phyloP scores from a whole-genome alignment of 2,797 vertebrate species.

The Poecilia gillii region DNA sequence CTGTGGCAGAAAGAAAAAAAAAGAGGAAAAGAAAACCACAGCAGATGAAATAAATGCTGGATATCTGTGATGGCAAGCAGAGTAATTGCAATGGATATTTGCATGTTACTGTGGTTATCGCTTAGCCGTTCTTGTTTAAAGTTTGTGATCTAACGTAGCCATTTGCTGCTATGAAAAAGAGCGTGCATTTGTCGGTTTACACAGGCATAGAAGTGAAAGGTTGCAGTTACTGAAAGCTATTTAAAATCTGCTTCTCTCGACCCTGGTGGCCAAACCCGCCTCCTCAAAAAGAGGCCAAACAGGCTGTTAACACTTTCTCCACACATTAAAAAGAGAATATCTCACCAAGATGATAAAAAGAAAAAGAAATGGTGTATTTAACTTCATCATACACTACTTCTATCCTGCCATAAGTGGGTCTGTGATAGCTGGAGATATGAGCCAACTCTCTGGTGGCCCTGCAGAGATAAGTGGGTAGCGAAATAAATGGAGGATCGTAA shows the following conservation, averaged over 20 bases:
- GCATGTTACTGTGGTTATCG: constrained; percentile 39
- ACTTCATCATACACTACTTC: background rate
- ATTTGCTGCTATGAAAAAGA: background rate
- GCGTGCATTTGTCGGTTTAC: constrained; percentile 11
- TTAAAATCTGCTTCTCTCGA: background rate
- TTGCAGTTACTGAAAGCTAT: background rate
- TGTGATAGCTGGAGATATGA: background rate
- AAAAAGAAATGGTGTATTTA: background rate
- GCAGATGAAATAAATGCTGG: constrained; percentile 55
- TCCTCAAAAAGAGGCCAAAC: background rate
- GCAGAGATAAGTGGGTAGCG: background rate
- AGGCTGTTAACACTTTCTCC: background rate
- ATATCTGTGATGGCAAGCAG: constrained; percentile 52
- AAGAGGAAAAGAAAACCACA: constrained; percentile 24
- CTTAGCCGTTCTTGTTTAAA: constrained; percentile 50
- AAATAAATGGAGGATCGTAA: background rate
- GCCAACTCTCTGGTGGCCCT: background rate
- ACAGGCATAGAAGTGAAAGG: background rate
- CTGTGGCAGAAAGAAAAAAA: constrained; percentile 22
- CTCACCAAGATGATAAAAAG: background rate
- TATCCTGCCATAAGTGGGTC: background rate
- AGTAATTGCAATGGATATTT: constrained; percentile 65
- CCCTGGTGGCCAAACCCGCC: background rate
- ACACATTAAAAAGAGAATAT: background rate
- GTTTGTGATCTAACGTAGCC: constrained; percentile 13